Evolutionary conservation across 2,888 invertebrate genomes (phyloP).

Genomic region (Apodemia mormo): DNA sequence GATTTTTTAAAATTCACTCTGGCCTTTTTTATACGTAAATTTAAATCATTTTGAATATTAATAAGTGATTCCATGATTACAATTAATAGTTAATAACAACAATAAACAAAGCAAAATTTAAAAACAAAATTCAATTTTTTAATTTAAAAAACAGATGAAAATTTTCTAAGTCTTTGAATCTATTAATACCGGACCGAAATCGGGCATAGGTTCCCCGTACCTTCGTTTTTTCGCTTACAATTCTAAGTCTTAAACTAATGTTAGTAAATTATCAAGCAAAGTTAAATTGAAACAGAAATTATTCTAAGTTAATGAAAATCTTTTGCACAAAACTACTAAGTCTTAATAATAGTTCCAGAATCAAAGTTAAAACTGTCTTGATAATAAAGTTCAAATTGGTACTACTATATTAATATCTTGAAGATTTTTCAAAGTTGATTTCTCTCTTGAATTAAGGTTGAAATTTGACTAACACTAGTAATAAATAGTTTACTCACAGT

Average conservation of each 20-base stretch:
- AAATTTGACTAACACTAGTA: constrained; percentile 4
- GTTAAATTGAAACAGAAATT: background rate
- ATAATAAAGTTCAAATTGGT: background rate
- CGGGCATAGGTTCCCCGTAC: constrained; percentile 29
- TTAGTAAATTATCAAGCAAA: constrained; percentile 20
- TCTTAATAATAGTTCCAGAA: background rate
- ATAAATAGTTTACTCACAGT: background rate
- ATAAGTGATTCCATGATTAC: background rate
- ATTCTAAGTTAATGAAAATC: no score
- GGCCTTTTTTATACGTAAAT: background rate
- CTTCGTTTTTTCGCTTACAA: constrained; percentile 24
- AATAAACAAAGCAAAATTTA: no score
- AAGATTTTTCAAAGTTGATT: background rate
- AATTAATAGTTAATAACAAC: no score
- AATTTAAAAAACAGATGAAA: background rate
- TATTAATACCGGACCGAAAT: no score
- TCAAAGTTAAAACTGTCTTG: background rate
- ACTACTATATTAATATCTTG: background rate
- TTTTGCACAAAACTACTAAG: no score
- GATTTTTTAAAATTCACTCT: background rate
- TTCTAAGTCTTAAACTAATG: constrained; percentile 29
- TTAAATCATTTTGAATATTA: background rate
- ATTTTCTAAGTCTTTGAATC: no score
- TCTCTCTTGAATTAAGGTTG: background rate
- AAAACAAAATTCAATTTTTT: background rate